phyloP scores from a whole-genome alignment of 2,888 invertebrate genomes.

The Sussaba pulchella region DNA sequence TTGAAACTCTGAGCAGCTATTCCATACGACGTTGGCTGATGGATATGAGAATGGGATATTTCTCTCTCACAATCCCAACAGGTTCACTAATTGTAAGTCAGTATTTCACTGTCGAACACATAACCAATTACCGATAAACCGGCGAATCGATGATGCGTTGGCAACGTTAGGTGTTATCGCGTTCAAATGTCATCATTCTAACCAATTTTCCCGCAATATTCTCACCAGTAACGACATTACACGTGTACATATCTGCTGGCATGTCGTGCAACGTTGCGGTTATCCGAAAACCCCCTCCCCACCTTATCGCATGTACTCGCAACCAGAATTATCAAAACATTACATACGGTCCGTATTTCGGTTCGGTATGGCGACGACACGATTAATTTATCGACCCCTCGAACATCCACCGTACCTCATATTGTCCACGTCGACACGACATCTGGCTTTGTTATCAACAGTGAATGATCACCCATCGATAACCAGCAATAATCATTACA shows the following conservation, averaged over 20 bases:
- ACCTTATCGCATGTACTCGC: slow-evolving; percentile 12
- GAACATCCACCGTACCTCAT: slow-evolving; percentile 1
- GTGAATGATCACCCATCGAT: slow-evolving; percentile 7
- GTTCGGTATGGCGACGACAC: not conserved
- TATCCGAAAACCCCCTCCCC: slow-evolving; percentile 17
- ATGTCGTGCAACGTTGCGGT: not conserved
- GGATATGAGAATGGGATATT: too few relatives aligned
- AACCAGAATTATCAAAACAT: slow-evolving; percentile 49
- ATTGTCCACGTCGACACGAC: slow-evolving; percentile 21
- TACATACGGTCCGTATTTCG: not conserved
- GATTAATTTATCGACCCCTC: slow-evolving; percentile 36
- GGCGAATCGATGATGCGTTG: too few relatives aligned
- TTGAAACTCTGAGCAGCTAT: too few relatives aligned
- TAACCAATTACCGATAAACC: slow-evolving; percentile 49
- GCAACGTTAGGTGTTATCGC: slow-evolving; percentile 42
- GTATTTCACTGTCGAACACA: slow-evolving; percentile 53
- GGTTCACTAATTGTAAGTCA: too few relatives aligned
- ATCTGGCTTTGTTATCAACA: slow-evolving; percentile 1
- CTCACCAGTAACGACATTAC: slow-evolving; percentile 5
- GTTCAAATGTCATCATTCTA: slow-evolving; percentile 59
- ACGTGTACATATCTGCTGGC: slow-evolving; percentile 1
- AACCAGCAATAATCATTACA: too few relatives aligned
- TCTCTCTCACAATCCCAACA: too few relatives aligned
- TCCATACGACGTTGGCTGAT: too few relatives aligned
- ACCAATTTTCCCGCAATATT: slow-evolving; percentile 7